Evolutionary conservation across 2,797 vertebrate genomes (phyloP).

Genomic region (Decapterus maruadsi): DNA sequence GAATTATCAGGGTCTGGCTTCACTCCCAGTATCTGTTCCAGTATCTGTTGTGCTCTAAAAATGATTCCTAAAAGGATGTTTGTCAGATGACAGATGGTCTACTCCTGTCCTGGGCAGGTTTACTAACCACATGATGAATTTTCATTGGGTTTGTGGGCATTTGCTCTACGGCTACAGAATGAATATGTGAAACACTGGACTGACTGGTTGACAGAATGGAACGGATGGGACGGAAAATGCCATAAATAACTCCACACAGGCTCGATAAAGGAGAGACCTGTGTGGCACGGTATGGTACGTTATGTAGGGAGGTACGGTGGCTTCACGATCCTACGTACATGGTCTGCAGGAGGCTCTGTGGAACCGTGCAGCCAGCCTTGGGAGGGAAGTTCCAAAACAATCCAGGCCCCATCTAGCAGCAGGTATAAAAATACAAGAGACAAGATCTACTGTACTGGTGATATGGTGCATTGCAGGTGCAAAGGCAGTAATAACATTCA

Average conservation of each 20-base stretch:
- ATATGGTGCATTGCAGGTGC: constrained; percentile 68
- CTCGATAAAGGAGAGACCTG: constrained; percentile 41
- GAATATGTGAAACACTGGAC: constrained; percentile 63
- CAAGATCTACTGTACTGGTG: constrained; percentile 66
- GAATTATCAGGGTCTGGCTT: constrained; percentile 33
- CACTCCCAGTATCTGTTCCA: constrained; percentile 36
- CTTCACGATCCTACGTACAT: constrained; percentile 81
- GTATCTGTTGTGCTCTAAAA: constrained; percentile 35
- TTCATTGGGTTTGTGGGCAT: constrained; percentile 11
- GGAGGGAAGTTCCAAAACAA: constrained; percentile 86
- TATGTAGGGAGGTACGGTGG: constrained; percentile 40
- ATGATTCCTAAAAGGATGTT: constrained; percentile 26
- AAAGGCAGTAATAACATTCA: constrained; percentile 58
- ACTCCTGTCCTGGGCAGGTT: constrained; percentile 12
- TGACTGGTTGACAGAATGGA: constrained; percentile 70
- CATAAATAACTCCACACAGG: constrained; percentile 58
- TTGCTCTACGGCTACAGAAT: constrained; percentile 37
- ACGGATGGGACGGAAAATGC: constrained; percentile 73
- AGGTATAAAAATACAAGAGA: constrained; percentile 79
- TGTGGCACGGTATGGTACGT: constrained; percentile 45
- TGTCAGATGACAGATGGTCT: constrained; percentile 41
- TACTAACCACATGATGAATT: constrained; percentile 29
- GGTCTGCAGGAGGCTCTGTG: constrained; percentile 86
- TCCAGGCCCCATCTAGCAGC: constrained; percentile 85
- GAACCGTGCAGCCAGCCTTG: constrained; percentile 84